A percentile compares a stretch with the other conserved stretches of the same genome.
These are phyloP conservation scores for Microtus oregoni DNA, from an alignment of 2,113 vertebrate genomes.

Conservation along the genomic window DNA sequence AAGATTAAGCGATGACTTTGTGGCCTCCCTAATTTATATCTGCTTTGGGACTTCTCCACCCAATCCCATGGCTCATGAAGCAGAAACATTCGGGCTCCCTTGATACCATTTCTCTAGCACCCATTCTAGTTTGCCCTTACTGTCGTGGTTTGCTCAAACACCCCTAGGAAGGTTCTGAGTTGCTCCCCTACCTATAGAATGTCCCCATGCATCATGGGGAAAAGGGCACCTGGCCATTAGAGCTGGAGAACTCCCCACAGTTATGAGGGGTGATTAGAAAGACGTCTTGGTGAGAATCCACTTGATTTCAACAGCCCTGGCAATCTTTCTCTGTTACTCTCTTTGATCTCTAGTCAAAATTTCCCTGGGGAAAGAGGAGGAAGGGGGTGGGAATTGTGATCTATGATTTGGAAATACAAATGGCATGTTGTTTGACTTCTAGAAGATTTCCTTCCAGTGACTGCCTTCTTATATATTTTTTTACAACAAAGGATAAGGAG, in stretches of 20 bases:
- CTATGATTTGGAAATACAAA: conserved; percentile 29
- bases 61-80: background rate
- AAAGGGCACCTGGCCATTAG: background rate
- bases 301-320: conserved; percentile 21
- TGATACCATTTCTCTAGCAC: background rate
- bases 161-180: background rate
- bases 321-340: background rate
- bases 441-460: conserved; percentile 45
- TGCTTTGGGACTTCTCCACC: background rate
- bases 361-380: background rate
- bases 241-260: background rate
- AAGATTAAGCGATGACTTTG: conserved; percentile 36
- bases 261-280: background rate
- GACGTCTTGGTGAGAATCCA: background rate
- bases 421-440: conserved; percentile 26
- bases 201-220: background rate
- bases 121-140: background rate
- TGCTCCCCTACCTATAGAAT: background rate
- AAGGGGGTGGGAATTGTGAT: background rate
- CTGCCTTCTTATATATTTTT: background rate
- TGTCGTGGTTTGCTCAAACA: background rate
- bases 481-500: conserved; percentile 1
- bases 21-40: conserved; percentile 32
- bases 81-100: background rate
- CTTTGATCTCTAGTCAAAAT: background rate